Conservation (phyloP, 2,888 invertebrate genomes). For the Drosophila suboccidentalis region DNA sequence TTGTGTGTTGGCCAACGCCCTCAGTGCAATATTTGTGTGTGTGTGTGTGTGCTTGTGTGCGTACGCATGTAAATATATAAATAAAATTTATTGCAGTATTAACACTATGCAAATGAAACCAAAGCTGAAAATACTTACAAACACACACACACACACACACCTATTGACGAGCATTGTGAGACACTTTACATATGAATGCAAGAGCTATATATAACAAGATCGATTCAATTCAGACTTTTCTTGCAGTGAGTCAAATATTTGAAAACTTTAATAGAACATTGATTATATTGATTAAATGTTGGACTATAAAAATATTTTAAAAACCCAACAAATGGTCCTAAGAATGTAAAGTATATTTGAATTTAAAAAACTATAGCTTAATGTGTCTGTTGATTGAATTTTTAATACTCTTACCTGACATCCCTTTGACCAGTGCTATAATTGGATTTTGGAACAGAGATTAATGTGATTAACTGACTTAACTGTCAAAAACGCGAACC, state of each 20-base stretch:
- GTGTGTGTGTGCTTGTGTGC: conserved; percentile 29
- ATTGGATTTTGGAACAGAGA: neutral
- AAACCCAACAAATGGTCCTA: too few species aligned
- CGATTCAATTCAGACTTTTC: too few species aligned
- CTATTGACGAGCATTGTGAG: neutral
- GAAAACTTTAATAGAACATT: too few species aligned
- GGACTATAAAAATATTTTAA: too few species aligned
- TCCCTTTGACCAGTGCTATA: neutral
- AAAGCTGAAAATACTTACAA: neutral
- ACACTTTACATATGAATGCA: too few species aligned
- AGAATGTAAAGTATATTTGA: too few species aligned
- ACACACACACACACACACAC: conserved; percentile 6
- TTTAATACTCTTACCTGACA: too few species aligned
- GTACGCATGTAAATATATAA: conserved; percentile 42
- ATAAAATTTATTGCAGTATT: conserved; percentile 63
- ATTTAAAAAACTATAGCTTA: too few species aligned
- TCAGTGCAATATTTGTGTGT: conserved; percentile 14
- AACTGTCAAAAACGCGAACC: conserved; percentile 24
- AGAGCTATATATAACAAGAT: too few species aligned
- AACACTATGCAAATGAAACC: conserved; percentile 39
- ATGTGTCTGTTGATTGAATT: too few species aligned
- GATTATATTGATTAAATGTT: too few species aligned
- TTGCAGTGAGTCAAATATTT: too few species aligned
- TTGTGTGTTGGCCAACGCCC: conserved; percentile 54
- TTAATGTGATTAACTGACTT: conserved; percentile 22